Evolutionary conservation across 2,113 vertebrate species (phyloP).

Genomic region (Chrysemys picta): DNA sequence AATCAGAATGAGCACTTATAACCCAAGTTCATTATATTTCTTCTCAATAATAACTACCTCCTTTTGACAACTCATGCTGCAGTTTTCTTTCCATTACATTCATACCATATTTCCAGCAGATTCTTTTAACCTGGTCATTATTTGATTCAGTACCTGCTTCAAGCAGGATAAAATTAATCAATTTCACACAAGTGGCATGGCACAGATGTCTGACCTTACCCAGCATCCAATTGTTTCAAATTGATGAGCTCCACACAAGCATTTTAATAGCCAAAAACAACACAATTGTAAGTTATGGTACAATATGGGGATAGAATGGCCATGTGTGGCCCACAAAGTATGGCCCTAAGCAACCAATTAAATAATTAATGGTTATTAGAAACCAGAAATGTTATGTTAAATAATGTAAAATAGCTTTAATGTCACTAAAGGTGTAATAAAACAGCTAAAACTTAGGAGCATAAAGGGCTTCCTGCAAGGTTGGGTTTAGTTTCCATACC

Average conservation of each 20-base stretch:
- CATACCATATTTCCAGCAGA: conserved; percentile 63
- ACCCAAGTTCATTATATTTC: conserved; percentile 17
- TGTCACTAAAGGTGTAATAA: conserved; percentile 57
- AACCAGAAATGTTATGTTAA: conserved; percentile 64
- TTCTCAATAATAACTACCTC: conserved; percentile 43
- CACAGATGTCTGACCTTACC: conserved; percentile 63
- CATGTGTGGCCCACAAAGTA: conserved; percentile 65
- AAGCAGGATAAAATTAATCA: conserved; percentile 72
- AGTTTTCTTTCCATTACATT: conserved; percentile 51
- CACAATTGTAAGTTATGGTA: conserved; percentile 54
- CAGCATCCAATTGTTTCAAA: conserved; percentile 73
- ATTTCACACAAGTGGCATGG: conserved; percentile 53
- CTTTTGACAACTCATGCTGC: conserved; percentile 60
- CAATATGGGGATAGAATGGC: conserved; percentile 30
- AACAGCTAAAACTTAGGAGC: conserved; percentile 17
- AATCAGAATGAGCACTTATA: background rate
- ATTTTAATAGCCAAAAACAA: conserved; percentile 66
- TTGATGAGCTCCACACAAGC: conserved; percentile 72
- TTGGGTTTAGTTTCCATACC: conserved; percentile 44
- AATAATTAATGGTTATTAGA: conserved; percentile 71
- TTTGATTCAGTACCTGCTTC: conserved; percentile 61
- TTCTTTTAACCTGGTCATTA: conserved; percentile 55
- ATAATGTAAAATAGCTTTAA: conserved; percentile 61
- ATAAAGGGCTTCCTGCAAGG: conserved; percentile 29
- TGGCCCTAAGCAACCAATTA: conserved; percentile 65